Percentiles rank a stretch among this genome's conserved stretches.
These are phyloP conservation scores for Diacarnus erythraeanus DNA, from an alignment of 37 sponge, comb jelly and placozoan species.

Conservation along the genomic window DNA sequence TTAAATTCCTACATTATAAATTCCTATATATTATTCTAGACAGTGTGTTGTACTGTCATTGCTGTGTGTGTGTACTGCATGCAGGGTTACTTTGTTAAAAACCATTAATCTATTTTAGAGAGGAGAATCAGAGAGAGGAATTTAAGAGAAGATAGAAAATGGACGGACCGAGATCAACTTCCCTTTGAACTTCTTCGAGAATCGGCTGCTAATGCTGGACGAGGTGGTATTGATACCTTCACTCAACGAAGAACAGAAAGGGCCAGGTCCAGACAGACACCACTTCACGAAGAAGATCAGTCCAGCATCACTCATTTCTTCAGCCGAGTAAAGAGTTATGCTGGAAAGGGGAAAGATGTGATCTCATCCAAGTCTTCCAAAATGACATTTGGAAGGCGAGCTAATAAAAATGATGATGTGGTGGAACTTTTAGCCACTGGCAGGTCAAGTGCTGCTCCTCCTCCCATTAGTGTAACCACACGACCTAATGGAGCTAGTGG, in stretches of 20 bases:
- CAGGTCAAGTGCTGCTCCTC: not conserved
- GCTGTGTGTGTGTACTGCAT: no score
- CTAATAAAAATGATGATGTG: slow-evolving; percentile 16
- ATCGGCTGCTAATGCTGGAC: not conserved
- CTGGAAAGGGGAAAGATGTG: not conserved
- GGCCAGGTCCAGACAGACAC: not conserved
- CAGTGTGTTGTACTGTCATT: no score
- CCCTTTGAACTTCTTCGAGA: slow-evolving; percentile 35
- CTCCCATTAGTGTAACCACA: not conserved
- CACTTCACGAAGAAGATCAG: slow-evolving; percentile 17
- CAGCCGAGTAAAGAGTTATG: slow-evolving; percentile 25
- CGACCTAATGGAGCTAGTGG: not conserved
- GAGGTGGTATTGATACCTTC: slow-evolving; percentile 8
- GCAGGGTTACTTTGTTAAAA: no score
- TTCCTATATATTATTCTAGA: no score
- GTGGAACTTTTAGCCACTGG: slow-evolving; percentile 25
- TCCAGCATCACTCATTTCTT: not conserved
- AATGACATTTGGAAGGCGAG: not conserved
- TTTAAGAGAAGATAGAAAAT: slow-evolving; percentile 37
- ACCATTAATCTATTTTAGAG: slow-evolving; percentile 22
- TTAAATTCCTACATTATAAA: no score
- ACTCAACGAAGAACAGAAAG: not conserved
- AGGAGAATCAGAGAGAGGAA: slow-evolving; percentile 64
- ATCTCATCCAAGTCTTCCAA: slow-evolving; percentile 16
- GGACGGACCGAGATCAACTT: slow-evolving; percentile 25